Evolutionary conservation across 2,797 vertebrate species (phyloP), one percentile per base, ranked within the genome.

Genomic region (Hafferia zeledoni): DNA sequence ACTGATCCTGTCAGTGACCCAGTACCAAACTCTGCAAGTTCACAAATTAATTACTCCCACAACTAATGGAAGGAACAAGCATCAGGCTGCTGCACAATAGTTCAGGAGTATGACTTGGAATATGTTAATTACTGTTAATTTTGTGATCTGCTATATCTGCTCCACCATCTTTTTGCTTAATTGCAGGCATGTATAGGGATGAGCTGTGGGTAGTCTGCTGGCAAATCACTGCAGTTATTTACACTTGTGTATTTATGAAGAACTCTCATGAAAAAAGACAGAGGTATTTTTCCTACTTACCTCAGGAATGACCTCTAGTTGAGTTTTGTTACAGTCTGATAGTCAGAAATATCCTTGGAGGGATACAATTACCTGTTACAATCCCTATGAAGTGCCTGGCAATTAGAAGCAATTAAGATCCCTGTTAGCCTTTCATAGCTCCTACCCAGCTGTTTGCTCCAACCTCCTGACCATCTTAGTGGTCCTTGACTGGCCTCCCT

Each of bases 321-420:
- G 3, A 75, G 57, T 86, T 90, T 93, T 60, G 81, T 81, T 82
- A 78, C 82, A 55, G 33, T 85, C 71, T 75, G 68, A 91, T 88
- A 86, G 41, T 55, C 80, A 88, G 55, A 91, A 91, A 56, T 67
- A 87, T 41, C 69, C 44, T 90, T 63, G 52, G 44, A 92, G 64
- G 47, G 43, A 92, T 83, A 79, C 65, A 86, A 87, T 93, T 93
- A 81, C 76, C 57, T 69, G 13, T 39, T 82, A 31, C 25, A 83
- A 64, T 50, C 46, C 60, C 67, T 78, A 11, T 44, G 72, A 94
- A 94, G 39, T 84, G 59, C 74, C 35, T 83, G 64, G 71, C 43
- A 85, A 88, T 86, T 74, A 93, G 64, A 83, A 87, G 57, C 39
- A 86, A 81, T 94, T 88, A 68, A 60, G 72, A 87, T 24, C 39